Evolutionary conservation across 2,888 invertebrate species (phyloP).

Genomic region (Leucania comma): DNA sequence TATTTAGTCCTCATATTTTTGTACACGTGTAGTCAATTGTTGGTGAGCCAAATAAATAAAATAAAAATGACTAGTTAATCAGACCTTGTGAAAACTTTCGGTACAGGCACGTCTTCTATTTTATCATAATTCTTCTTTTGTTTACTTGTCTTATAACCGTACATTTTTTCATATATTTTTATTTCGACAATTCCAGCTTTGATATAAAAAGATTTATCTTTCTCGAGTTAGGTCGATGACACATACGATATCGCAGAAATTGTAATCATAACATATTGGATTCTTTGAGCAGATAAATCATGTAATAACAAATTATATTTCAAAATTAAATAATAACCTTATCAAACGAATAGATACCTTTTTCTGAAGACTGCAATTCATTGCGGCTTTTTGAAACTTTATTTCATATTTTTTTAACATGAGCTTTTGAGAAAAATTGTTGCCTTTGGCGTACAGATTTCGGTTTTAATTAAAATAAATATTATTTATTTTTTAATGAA

Average conservation of each 20-base stretch:
- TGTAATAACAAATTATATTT: neutral
- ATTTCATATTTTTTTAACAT: slow-evolving; percentile 6
- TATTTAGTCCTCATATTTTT: no score
- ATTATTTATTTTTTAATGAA: neutral
- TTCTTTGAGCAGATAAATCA: slow-evolving; percentile 20
- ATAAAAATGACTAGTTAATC: no score
- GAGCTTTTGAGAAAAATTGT: slow-evolving; percentile 6
- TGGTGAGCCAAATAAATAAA: no score
- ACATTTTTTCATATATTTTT: neutral
- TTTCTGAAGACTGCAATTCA: slow-evolving; percentile 9
- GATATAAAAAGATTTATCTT: neutral
- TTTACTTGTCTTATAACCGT: no score
- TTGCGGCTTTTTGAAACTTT: slow-evolving; percentile 8
- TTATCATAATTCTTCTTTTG: no score
- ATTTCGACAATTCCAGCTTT: neutral
- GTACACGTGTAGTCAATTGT: no score
- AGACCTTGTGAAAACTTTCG: no score
- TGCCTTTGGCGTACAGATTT: neutral
- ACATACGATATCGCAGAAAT: neutral
- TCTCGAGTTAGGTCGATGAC: slow-evolving; percentile 8
- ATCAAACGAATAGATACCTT: slow-evolving; percentile 12
- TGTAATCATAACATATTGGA: slow-evolving; percentile 1
- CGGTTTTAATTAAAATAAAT: slow-evolving; percentile 1
- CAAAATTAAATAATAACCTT: neutral
- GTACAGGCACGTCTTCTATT: no score